These are phyloP conservation scores for Stenoptilia bipunctidactyla DNA, from an alignment of 2,888 invertebrate genomes.

Conservation along the genomic window DNA sequence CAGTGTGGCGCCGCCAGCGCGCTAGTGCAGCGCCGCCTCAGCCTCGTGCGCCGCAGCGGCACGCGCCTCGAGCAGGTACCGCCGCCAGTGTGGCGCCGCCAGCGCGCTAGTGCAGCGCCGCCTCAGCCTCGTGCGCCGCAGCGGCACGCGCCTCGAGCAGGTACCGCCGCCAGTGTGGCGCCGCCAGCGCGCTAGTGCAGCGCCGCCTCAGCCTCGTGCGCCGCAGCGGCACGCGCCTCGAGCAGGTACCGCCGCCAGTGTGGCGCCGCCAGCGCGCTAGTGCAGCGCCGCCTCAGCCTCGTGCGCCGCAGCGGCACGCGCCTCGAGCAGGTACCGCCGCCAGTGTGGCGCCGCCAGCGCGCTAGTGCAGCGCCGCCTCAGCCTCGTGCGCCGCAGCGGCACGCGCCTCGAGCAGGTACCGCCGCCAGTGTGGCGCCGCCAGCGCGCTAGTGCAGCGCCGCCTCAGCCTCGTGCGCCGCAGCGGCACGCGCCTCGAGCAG, in stretches of 20 bases:
- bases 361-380: too few relatives aligned
- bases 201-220: constrained; percentile 85
- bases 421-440: too few relatives aligned
- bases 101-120: constrained; percentile 84
- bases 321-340: too few relatives aligned
- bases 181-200: constrained; percentile 81
- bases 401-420: too few relatives aligned
- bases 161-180: constrained; percentile 59
- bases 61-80: constrained; percentile 86
- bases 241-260: constrained; percentile 76
- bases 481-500: too few relatives aligned
- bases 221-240: constrained; percentile 82
- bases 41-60: constrained; percentile 82
- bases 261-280: too few relatives aligned
- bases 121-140: constrained; percentile 81
- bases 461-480: too few relatives aligned
- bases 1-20: constrained; percentile 71
- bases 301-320: too few relatives aligned
- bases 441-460: too few relatives aligned
- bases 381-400: too few relatives aligned
- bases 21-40: constrained; percentile 84
- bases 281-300: too few relatives aligned
- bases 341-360: too few relatives aligned
- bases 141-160: constrained; percentile 87
- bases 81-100: constrained; percentile 51